These are phyloP conservation scores for Zosterops hypoxanthus DNA, from an alignment of 2,113 vertebrate genomes.

Conservation along the genomic window DNA sequence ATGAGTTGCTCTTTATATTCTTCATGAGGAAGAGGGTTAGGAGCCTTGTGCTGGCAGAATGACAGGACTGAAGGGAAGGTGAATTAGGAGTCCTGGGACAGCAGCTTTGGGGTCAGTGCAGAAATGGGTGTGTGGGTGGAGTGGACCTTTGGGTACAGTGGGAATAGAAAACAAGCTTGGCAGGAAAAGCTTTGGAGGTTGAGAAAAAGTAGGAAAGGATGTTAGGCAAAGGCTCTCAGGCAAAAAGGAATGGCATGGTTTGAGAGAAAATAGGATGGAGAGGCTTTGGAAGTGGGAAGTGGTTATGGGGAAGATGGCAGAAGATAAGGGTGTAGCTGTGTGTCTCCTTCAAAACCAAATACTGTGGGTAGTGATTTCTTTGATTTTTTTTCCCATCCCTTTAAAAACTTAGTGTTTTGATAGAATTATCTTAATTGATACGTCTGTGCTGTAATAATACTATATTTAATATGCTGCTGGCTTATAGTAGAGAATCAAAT, in stretches of 20 bases:
- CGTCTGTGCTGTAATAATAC: background rate
- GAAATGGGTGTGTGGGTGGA: background rate
- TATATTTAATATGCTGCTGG: background rate
- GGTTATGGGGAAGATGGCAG: background rate
- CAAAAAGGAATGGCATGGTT: background rate
- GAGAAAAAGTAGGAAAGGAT: background rate
- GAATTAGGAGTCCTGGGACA: background rate
- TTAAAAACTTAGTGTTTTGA: background rate
- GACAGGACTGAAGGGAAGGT: too few relatives aligned
- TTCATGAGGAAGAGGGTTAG: background rate
- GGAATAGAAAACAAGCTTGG: background rate
- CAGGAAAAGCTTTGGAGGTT: background rate
- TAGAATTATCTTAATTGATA: background rate
- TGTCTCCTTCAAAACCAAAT: background rate
- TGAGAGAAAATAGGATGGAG: background rate
- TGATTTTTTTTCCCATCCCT: background rate
- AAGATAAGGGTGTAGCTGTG: background rate
- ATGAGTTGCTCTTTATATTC: background rate
- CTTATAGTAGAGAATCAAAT: background rate
- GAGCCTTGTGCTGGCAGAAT: too few relatives aligned
- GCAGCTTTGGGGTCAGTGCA: background rate
- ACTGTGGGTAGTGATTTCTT: background rate
- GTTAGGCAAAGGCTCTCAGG: background rate
- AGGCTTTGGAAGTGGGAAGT: background rate
- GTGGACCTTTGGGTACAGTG: background rate